These are phyloP conservation scores for Anastrepha ludens DNA, from an alignment of 1,140 invertebrate species.

Conservation along the genomic window DNA sequence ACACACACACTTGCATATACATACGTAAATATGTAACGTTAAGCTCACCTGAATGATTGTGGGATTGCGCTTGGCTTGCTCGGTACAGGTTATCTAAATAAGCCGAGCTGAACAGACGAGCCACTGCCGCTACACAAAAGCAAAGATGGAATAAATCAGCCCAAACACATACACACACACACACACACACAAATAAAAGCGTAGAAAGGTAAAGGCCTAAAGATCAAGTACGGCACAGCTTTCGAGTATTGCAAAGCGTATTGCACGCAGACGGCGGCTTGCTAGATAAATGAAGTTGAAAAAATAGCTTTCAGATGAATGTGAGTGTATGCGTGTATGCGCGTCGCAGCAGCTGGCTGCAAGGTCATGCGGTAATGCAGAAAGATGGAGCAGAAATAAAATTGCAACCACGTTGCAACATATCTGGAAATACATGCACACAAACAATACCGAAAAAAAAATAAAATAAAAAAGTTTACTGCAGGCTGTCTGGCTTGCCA, in stretches of 20 bases:
- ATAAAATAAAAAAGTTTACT: not conserved
- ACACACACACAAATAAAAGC: not conserved
- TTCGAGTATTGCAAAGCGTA: not conserved
- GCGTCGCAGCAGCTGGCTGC: not conserved
- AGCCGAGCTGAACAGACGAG: not conserved
- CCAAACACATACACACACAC: not conserved
- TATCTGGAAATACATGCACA: not conserved
- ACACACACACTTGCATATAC: not conserved
- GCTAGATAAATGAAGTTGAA: not conserved
- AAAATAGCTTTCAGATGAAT: not conserved
- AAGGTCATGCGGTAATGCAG: not conserved
- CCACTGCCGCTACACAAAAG: not conserved
- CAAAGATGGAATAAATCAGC: not conserved
- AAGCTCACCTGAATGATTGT: not conserved
- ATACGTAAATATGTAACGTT: no score
- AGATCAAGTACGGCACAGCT: not conserved
- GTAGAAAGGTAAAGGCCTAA: not conserved
- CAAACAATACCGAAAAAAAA: not conserved
- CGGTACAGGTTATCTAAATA: not conserved
- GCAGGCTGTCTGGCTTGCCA: not conserved
- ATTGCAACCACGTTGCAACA: not conserved
- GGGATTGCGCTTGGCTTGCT: no score
- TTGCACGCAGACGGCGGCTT: not conserved
- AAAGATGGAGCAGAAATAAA: not conserved
- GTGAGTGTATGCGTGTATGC: not conserved